Evolutionary conservation across 2,888 invertebrate genomes (phyloP), one percentile per base, ranked within the genome.

Genomic region (Congeria kusceri): DNA sequence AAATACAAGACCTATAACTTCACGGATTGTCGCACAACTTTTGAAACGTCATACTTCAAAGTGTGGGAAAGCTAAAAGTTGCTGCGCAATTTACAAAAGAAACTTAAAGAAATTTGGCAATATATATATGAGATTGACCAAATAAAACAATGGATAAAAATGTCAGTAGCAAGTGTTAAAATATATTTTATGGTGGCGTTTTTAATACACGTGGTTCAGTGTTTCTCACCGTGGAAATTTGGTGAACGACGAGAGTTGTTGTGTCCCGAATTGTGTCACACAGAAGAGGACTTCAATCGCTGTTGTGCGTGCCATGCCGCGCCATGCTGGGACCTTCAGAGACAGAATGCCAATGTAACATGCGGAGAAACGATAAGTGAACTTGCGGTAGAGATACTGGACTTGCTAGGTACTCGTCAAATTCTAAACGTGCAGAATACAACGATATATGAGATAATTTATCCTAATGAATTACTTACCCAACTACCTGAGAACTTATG

Each of bases 281-380:
- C 3, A 13, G 57, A 44, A 7, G 59, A 32, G 5, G 63, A 65
- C n/a, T 46, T 53, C 32, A 70, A 74, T 2, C 11, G 67, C n/a
- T 79, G 79, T 27, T 79, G 79, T 44, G 25, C 49, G 13, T 79
- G 79, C 23, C 5, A 61, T n/a, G 61, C 79, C 11, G 27, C 61
- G 58, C 69, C 63, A 7, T 79, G 79, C 46, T 74, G 74, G 74
- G 59, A 74, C 39, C 59, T 79, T 1, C 47, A 67, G n/a, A 4
- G 18, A 53, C 20, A 53, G 1, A n/a, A 53, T 25, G 53, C 4
- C 23, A 1, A 47, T 2, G 59, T 57, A 18, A 57, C 69, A 5
- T 79, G 79, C 56, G 66, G 66, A 2, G 58, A 70, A 1, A 66
- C 47, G 0, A 29, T 79, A 15, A 39, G 56, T 18, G 23, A 62